phyloP scores from a whole-genome alignment of 2,797 vertebrate genomes.

The Acanthurus leucopareius region DNA sequence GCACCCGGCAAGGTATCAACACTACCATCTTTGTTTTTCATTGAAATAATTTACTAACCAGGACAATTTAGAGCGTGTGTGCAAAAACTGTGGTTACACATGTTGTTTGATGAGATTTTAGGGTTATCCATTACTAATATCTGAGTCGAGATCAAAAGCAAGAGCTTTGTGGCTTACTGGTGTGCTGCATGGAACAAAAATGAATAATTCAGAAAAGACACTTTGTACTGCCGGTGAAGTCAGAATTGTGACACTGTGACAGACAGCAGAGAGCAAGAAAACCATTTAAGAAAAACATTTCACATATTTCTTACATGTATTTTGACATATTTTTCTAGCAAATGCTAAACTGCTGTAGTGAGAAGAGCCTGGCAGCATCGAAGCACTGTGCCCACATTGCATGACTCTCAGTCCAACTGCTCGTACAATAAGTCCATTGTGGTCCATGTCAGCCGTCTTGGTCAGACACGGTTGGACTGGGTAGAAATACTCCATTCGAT shows the following conservation, averaged over 20 bases:
- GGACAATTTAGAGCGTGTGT: not conserved
- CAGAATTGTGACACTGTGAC: no score
- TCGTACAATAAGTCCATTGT: slow-evolving; percentile 54
- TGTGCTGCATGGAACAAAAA: no score
- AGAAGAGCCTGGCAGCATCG: not conserved
- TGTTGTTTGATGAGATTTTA: no score
- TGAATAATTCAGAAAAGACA: no score
- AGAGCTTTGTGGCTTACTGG: no score
- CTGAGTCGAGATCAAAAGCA: no score
- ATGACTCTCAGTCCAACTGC: slow-evolving; percentile 14
- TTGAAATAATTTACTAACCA: not conserved
- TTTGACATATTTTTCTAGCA: not conserved
- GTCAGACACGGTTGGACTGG: slow-evolving; percentile 1
- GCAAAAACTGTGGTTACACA: no score
- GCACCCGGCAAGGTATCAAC: not conserved
- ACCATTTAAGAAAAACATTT: no score
- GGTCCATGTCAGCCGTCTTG: not conserved
- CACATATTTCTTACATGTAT: no score
- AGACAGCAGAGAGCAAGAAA: no score
- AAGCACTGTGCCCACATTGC: slow-evolving; percentile 9
- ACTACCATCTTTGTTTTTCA: not conserved
- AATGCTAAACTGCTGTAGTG: slow-evolving; percentile 15
- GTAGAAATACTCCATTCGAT: slow-evolving; percentile 16
- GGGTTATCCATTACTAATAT: no score
- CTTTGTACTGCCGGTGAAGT: no score